Conservation (phyloP, 2,113 vertebrate species). For the Oryzias curvinotus region DNA sequence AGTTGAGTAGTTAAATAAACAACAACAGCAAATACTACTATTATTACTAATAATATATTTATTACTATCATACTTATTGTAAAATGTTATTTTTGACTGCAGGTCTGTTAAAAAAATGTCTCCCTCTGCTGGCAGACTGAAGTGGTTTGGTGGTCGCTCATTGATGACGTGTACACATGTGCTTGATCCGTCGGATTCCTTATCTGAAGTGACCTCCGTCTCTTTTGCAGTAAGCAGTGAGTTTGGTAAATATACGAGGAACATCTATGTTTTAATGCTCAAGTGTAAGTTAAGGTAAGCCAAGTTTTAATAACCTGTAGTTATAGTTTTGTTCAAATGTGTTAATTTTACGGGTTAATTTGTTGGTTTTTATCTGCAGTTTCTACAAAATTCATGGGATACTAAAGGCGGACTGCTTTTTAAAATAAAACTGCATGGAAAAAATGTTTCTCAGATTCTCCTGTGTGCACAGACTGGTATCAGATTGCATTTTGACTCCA, state of each 20-base stretch:
- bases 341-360: neutral
- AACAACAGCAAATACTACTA: too few relatives aligned
- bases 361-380: neutral
- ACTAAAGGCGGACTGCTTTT: neutral
- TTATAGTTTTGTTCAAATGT: neutral
- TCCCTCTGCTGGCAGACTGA: conserved; percentile 27
- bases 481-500: conserved; percentile 15
- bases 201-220: neutral
- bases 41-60: too few relatives aligned
- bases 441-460: conserved; percentile 20
- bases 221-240: neutral
- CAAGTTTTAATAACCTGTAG: neutral
- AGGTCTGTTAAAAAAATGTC: neutral
- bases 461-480: conserved; percentile 32
- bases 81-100: too few relatives aligned
- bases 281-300: neutral
- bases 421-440: neutral
- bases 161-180: conserved; percentile 52
- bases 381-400: neutral
- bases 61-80: too few relatives aligned
- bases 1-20: too few relatives aligned
- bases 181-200: neutral
- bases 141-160: conserved; percentile 47
- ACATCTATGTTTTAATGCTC: neutral
- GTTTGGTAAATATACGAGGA: neutral